Evolutionary conservation across 2,888 invertebrate species (phyloP).

Genomic region (Amphipyra berbera): DNA sequence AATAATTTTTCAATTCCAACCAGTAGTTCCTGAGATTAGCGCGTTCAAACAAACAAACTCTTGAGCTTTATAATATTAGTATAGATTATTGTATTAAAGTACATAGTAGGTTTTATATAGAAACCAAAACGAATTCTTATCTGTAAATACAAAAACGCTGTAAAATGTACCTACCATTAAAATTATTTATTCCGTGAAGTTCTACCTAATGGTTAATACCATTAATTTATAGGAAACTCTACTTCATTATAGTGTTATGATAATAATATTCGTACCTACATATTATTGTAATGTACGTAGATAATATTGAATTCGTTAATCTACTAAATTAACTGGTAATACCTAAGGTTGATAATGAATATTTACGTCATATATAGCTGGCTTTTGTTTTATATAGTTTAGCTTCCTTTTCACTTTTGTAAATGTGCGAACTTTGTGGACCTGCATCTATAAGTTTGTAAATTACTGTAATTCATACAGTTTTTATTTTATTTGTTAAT

Average conservation of each 20-base stretch:
- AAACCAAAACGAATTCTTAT: slow-evolving; percentile 40
- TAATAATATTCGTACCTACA: not conserved
- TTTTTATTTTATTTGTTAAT: no score
- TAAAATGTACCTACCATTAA: slow-evolving; percentile 30
- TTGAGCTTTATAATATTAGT: no score
- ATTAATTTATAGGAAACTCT: not conserved
- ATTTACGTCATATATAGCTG: not conserved
- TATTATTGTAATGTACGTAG: not conserved
- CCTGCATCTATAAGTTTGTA: no score
- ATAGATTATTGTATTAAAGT: no score
- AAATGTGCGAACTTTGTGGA: no score
- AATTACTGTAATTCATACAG: no score
- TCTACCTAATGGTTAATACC: slow-evolving; percentile 11
- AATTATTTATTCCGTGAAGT: slow-evolving; percentile 15
- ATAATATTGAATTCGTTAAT: not conserved
- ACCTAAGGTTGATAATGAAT: not conserved
- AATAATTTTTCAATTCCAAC: no score
- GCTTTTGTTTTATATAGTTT: no score
- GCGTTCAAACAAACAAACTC: no score
- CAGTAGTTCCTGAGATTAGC: no score
- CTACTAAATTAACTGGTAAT: not conserved
- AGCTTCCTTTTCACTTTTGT: no score
- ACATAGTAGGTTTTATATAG: slow-evolving; percentile 5
- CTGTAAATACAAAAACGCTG: slow-evolving; percentile 15
- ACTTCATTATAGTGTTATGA: not conserved